Evolutionary conservation across 2,888 invertebrate species (phyloP).

Genomic region (Oscheius sp.): DNA sequence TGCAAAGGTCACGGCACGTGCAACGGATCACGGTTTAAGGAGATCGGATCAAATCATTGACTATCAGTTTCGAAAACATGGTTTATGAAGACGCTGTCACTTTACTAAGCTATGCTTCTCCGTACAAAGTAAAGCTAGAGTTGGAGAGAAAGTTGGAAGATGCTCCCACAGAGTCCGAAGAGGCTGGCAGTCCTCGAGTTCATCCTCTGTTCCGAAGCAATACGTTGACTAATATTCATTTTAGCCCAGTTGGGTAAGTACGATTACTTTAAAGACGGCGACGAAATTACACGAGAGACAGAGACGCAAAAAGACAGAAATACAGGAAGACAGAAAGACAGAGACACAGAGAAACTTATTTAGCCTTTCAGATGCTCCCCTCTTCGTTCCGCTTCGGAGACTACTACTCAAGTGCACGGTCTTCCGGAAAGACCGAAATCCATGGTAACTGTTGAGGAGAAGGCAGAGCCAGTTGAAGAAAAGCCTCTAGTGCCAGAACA

Average conservation of each 20-base stretch:
- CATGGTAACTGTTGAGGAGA: slow-evolving; percentile 5
- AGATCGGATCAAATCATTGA: slow-evolving; percentile 87
- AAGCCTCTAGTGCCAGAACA: slow-evolving; percentile 24
- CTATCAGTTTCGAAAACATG: slow-evolving; percentile 88
- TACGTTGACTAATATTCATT: slow-evolving; percentile 61
- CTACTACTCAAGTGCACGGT: slow-evolving; percentile 52
- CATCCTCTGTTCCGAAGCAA: slow-evolving; percentile 64
- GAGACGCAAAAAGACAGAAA: too few species aligned
- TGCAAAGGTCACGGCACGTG: neutral
- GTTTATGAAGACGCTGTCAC: slow-evolving; percentile 90
- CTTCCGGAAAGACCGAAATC: slow-evolving; percentile 38
- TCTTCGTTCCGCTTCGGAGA: slow-evolving; percentile 46
- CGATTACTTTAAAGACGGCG: neutral
- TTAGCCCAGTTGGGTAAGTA: slow-evolving; percentile 48
- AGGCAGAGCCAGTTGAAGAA: slow-evolving; percentile 11
- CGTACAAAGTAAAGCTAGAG: slow-evolving; percentile 80
- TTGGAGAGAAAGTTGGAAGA: slow-evolving; percentile 55
- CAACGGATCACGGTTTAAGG: slow-evolving; percentile 78
- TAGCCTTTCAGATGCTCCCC: slow-evolving; percentile 32
- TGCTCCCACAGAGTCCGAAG: slow-evolving; percentile 8
- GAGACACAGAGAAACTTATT: too few species aligned
- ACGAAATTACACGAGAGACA: neutral
- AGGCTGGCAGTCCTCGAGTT: slow-evolving; percentile 38
- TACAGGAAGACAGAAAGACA: neutral
- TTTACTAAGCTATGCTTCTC: slow-evolving; percentile 89